These are phyloP conservation scores for Propithecus deckenii DNA, from an alignment of 2,797 vertebrate genomes.

Conservation along the genomic window DNA sequence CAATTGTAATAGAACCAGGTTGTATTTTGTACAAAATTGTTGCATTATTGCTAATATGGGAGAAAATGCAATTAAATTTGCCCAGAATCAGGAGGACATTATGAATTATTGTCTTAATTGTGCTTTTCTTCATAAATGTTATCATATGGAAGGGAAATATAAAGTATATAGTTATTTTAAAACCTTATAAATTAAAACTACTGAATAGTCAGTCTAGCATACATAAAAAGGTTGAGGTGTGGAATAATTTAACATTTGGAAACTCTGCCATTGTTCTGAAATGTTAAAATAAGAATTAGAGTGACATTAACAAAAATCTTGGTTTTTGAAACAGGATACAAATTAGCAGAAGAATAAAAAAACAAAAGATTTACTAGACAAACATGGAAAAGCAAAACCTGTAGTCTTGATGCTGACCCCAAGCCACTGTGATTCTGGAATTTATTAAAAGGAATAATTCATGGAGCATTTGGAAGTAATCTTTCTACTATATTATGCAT, in stretches of 20 bases:
- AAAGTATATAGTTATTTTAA: not conserved
- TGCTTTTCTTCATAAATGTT: slow-evolving; percentile 6
- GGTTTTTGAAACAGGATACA: slow-evolving; percentile 14
- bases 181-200: slow-evolving; percentile 20
- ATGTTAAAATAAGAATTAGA: slow-evolving; percentile 43
- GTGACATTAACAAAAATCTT: slow-evolving; percentile 15
- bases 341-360: not conserved
- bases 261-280: slow-evolving; percentile 30
- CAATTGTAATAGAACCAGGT: not conserved
- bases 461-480: slow-evolving; percentile 71
- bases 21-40: not conserved
- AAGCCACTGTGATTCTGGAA: slow-evolving; percentile 53
- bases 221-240: not conserved
- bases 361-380: not conserved
- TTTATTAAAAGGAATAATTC: slow-evolving; percentile 66
- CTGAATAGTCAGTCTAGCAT: not conserved
- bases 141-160: not conserved
- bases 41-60: not conserved
- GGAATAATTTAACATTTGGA: not conserved
- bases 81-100: not conserved
- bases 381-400: slow-evolving; percentile 20
- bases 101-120: not conserved
- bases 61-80: not conserved
- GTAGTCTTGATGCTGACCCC: not conserved
- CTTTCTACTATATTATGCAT: slow-evolving; percentile 61